These are phyloP conservation scores for Drosophila sulfurigaster DNA, from an alignment of 1,140 invertebrate genomes.

Conservation along the genomic window DNA sequence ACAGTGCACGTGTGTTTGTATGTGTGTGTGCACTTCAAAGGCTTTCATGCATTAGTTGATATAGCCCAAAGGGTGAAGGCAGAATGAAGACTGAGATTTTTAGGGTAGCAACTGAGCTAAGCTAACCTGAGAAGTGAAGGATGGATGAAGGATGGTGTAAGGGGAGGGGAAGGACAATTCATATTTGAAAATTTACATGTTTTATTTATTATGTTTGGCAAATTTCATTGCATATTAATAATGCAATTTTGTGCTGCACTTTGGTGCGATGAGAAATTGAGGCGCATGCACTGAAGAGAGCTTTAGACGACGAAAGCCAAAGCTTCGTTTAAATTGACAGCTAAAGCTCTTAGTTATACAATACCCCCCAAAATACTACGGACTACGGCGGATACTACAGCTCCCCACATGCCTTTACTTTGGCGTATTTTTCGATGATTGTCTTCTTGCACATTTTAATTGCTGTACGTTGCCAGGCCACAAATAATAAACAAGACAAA, in stretches of 20 bases:
- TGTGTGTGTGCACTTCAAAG: slow-evolving; percentile 54
- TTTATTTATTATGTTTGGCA: slow-evolving; percentile 79
- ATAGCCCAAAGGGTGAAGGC: slow-evolving; percentile 22
- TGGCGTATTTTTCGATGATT: slow-evolving; percentile 53
- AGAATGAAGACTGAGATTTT: slow-evolving; percentile 7
- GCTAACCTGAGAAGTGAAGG: not conserved
- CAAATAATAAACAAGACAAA: slow-evolving; percentile 82
- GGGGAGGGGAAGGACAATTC: slow-evolving; percentile 14
- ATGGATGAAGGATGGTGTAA: not conserved
- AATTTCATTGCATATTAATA: slow-evolving; percentile 83
- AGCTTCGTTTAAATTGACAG: slow-evolving; percentile 42
- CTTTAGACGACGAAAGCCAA: slow-evolving; percentile 31
- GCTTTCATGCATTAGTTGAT: slow-evolving; percentile 42
- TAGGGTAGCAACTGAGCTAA: slow-evolving; percentile 18
- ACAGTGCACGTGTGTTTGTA: slow-evolving; percentile 9
- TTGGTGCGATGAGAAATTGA: slow-evolving; percentile 33
- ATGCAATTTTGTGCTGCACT: slow-evolving; percentile 71
- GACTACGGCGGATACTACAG: too few relatives aligned
- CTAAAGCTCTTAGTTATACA: slow-evolving; percentile 37
- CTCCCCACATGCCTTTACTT: not conserved
- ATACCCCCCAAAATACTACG: not conserved
- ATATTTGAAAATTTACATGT: slow-evolving; percentile 67
- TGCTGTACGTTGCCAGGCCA: slow-evolving; percentile 67
- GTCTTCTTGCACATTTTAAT: slow-evolving; percentile 81
- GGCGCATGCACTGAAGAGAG: slow-evolving; percentile 33